Evolutionary conservation across 2,797 vertebrate species (phyloP), one percentile per base, ranked within the genome.

Genomic region (Schizothorax lantsangensis): DNA sequence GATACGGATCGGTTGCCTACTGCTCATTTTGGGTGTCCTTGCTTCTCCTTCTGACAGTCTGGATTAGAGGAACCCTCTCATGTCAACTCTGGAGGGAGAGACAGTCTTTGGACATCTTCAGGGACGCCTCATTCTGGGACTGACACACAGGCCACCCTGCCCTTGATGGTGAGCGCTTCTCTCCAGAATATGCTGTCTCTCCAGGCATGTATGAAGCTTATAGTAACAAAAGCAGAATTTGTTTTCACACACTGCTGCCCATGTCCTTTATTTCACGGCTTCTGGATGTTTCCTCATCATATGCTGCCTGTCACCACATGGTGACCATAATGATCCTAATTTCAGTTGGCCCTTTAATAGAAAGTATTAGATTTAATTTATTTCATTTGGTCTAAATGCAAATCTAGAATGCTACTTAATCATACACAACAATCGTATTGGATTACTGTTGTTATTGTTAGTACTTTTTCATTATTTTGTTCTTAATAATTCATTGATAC

Each of bases 21-120:
- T 74, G 57, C 77, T 73, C 36, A 45, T 87, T 85, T 83, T 79
- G 47, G 43, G 77, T 87, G 88, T 83, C 88, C 78, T 75, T 86
- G 83, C 68, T 87, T 81, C 73, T 66, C 66, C 10, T 47, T 30
- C 77, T 47, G 79, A 86, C 84, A 81, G 82, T 52, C 54, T 54
- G 80, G 77, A 83, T 86, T 62, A 86, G 33, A 77, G 43, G 47
- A 81, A 84, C 26, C 49, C 49, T 83, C 68, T 79, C 62, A 33
- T 88, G 85, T 88, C 88, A 85, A 49, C 69, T 80, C 74, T 54
- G 57, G 64, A 87, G 80, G 45, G 82, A 77, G 69, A 84, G 59
- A 38, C 71, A 49, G 52, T 71, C 64, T 78, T 79, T 66, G 54
- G 71, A 81, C 54, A 74, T 79, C 85, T 87, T 86, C 68, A 77